Evolutionary conservation across 1,140 invertebrate species (phyloP).

Genomic region (Lepidotrigona ventralis): DNA sequence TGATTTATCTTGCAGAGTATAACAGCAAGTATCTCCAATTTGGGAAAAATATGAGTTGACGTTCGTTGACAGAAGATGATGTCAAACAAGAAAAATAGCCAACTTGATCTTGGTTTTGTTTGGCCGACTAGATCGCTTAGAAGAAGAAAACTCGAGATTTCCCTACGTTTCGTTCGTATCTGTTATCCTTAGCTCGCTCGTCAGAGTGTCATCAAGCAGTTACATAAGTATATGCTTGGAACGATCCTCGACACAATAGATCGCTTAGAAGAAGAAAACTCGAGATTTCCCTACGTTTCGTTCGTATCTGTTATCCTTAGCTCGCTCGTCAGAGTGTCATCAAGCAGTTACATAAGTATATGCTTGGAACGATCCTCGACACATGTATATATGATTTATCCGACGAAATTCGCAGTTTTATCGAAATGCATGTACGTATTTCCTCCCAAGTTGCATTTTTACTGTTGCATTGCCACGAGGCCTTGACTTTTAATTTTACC

Average conservation of each 20-base stretch:
- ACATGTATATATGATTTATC: neutral
- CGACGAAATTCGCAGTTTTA: neutral
- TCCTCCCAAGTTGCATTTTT: neutral
- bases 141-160: constrained; percentile 36
- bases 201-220: neutral
- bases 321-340: neutral
- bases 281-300: constrained; percentile 27
- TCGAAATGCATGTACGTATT: neutral
- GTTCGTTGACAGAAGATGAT: constrained; percentile 33
- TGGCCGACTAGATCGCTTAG: constrained; percentile 43
- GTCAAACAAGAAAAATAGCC: constrained; percentile 54
- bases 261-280: constrained; percentile 44
- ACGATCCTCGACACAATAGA: too few relatives aligned
- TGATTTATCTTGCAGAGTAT: constrained; percentile 32
- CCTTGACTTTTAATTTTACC: neutral
- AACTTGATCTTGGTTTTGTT: constrained; percentile 13
- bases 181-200: constrained; percentile 7
- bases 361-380: neutral
- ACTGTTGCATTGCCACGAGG: neutral
- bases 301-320: constrained; percentile 18
- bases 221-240: neutral
- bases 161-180: constrained; percentile 29
- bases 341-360: too few relatives aligned
- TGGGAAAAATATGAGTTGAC: neutral
- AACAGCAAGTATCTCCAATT: constrained; percentile 9